Evolutionary conservation across 2,113 vertebrate genomes (phyloP).

Genomic region (Neotoma lepida): DNA sequence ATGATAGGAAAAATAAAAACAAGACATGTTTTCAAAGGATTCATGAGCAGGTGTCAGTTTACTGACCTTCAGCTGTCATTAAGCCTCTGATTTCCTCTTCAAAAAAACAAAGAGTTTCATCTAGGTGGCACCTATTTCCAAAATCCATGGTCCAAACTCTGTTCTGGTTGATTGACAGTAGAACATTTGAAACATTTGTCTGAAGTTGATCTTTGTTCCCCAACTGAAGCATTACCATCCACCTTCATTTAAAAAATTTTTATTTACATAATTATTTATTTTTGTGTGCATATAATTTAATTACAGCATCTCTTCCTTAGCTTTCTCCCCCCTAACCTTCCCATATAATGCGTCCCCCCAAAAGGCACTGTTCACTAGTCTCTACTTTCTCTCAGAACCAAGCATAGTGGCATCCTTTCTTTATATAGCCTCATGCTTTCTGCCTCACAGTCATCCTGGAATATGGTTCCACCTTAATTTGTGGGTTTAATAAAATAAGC

Average conservation of each 20-base stretch:
- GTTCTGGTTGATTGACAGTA: neutral
- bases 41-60: neutral
- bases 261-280: neutral
- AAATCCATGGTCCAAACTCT: neutral
- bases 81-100: neutral
- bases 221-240: neutral
- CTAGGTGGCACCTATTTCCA: neutral
- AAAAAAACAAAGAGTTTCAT: neutral
- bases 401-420: neutral
- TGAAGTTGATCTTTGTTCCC: slow-evolving; percentile 6
- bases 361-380: neutral
- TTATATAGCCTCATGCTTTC: neutral
- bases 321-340: neutral
- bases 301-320: neutral
- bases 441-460: slow-evolving; percentile 59
- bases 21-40: neutral
- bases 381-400: neutral
- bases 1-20: neutral
- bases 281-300: neutral
- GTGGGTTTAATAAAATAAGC: slow-evolving; percentile 72
- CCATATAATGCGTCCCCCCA: neutral
- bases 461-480: slow-evolving; percentile 65
- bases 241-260: neutral
- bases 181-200: neutral
- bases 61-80: neutral